Percentiles rank a stretch among this genome's conserved stretches.
These are phyloP conservation scores for Elymnias hypermnestra DNA, from an alignment of 1,140 invertebrate genomes.

Conservation along the genomic window DNA sequence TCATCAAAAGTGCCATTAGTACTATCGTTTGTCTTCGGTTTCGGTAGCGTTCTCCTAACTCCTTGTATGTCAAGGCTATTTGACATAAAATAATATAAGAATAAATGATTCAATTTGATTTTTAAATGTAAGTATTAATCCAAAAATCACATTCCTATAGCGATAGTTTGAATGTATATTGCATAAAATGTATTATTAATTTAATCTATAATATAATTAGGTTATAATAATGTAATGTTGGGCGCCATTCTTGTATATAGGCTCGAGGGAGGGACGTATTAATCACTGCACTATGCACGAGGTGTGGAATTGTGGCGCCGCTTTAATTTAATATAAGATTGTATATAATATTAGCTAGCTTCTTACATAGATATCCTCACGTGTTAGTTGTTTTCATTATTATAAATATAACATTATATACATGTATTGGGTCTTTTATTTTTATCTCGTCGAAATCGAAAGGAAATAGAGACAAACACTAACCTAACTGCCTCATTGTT, in stretches of 20 bases:
- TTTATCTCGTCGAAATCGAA: too few relatives aligned
- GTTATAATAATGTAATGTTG: too few relatives aligned
- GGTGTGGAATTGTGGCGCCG: slow-evolving; percentile 60
- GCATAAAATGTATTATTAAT: not conserved
- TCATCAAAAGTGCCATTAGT: too few relatives aligned
- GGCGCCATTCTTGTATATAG: slow-evolving; percentile 52
- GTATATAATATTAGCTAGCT: slow-evolving; percentile 15
- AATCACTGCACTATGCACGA: slow-evolving; percentile 64
- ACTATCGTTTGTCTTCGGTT: too few relatives aligned
- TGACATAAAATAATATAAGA: too few relatives aligned
- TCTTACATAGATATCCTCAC: slow-evolving; percentile 22
- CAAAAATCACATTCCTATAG: slow-evolving; percentile 6
- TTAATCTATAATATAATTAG: too few relatives aligned
- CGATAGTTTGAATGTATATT: not conserved
- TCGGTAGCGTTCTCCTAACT: too few relatives aligned
- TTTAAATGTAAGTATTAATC: not conserved
- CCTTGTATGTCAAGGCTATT: too few relatives aligned
- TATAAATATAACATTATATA: slow-evolving; percentile 64
- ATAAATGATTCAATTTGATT: too few relatives aligned
- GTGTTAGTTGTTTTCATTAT: slow-evolving; percentile 69
- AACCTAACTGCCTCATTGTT: too few relatives aligned
- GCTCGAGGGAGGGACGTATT: slow-evolving; percentile 23
- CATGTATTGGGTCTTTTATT: slow-evolving; percentile 19
- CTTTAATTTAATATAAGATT: slow-evolving; percentile 26
- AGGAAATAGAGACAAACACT: too few relatives aligned